Evolutionary conservation across 2,797 vertebrate species (phyloP), one percentile per base, ranked within the genome.

Genomic region (Cyclopterus lumpus): DNA sequence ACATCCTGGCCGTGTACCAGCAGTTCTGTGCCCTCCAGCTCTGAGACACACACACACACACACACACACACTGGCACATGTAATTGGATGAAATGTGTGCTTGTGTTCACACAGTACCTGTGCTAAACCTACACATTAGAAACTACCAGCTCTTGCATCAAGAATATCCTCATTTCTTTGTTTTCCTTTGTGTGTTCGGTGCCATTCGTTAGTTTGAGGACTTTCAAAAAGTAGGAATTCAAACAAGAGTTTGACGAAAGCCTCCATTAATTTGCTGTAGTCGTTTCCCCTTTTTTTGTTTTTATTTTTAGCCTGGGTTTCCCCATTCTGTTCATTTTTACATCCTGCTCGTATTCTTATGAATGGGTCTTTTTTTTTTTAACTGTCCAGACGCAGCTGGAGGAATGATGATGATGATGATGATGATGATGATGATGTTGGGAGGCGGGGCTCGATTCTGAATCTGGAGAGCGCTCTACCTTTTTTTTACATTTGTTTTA

Each of bases 1-100:
- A 99, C 90, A 99, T 99, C 93, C 93, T 99, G 89, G 96, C 97
- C 20, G 97, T 99, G 18, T 99, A 99, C 93, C 98, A 99, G 93
- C 97, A 99, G 91, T 99, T 99, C 94, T 99, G 98, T 60, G 97
- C 98, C 66, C 95, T 99, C 72, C 97, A 99, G 91, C 96, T 96
- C 87, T 99, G 93, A 97, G 83, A 49, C 58, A 68, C 38, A 71
- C 42, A 65, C 61, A 74, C 40, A 44, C 38, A 42, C 30, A 34
- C 30, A 57, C 54, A 59, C 42, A 63, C 42, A 48, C 51, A 6
- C 44, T 1, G 9, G 53, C 61, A 49, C 40, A 32, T 6, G 6
- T 16, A 48, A 60, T 32, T 42, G 26, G 28, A 74, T 51, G 68
- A 60, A 67, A 77, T 75, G 74, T 73, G 73, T 79, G 51, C 65